A percentile compares a stretch with the other conserved stretches of the same genome.
phyloP scores from a whole-genome alignment of 2,797 vertebrate genomes.

The Pristis pectinata region DNA sequence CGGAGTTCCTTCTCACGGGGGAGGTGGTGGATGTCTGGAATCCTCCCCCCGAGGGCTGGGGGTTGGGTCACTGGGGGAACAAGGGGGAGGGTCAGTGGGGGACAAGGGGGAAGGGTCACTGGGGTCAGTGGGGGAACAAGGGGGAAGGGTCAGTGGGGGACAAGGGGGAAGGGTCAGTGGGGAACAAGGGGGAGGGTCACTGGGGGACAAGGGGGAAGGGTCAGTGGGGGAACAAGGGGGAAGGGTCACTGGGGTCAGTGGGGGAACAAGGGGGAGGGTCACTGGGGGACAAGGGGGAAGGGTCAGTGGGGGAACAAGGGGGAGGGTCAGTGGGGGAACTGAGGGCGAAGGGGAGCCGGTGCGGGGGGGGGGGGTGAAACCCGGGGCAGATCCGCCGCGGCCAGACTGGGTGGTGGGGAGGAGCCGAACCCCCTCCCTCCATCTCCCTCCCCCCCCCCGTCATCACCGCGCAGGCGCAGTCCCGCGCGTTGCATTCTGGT shows the following conservation, averaged over 20 bases:
- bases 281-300: neutral
- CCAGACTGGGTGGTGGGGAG: neutral
- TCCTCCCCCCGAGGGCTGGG: no score
- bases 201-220: no score
- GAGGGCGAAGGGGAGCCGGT: neutral
- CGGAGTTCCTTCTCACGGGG: no score
- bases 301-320: neutral
- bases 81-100: neutral
- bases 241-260: no score
- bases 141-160: no score
- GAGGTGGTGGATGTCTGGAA: no score
- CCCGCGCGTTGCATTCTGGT: neutral
- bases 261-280: neutral
- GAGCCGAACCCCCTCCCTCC: neutral
- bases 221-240: no score
- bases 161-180: neutral
- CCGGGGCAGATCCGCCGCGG: neutral
- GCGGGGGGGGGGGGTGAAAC: no score
- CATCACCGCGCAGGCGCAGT: neutral
- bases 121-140: neutral
- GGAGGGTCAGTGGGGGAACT: neutral
- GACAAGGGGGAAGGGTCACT: neutral
- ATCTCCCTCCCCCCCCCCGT: no score
- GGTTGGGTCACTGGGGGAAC: neutral
- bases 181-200: neutral